Evolutionary conservation across 1,140 invertebrate genomes (phyloP), one percentile per base, ranked within the genome.

Genomic region (Papilio polytes): DNA sequence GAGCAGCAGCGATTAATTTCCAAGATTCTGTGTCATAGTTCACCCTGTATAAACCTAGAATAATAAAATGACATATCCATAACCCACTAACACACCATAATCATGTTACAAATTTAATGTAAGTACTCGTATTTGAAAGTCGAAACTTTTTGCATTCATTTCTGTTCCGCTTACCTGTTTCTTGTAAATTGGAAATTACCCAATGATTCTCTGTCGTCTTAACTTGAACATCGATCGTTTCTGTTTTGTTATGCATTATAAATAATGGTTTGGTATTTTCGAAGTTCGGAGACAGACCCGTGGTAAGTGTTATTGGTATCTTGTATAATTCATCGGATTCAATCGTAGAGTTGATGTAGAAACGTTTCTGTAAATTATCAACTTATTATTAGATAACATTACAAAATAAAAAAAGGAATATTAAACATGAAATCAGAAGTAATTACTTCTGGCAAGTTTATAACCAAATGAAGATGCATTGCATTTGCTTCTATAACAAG

Each of bases 1-100:
- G 87, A 13, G 94, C 92, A 0, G 93, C 63, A 15, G 95, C 94
- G 26, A 97, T 96, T 2, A 95, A 92, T 53, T 96, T 85, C 98
- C 97, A 98, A 7, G 96, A 96, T 9, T 86, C 86, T 0, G 91
- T 88, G 78, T 98, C 97, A 87, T 98, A 98, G 88, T 97, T 97
- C 0, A 98, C 97, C 72, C 98, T 96, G 91, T 98, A 98, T 82
- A 97, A 97, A 31, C 97, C 98, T 96, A 86, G n/a, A n/a, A n/a
- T n/a, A n/a, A n/a, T n/a, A n/a, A n/a, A n/a, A n/a, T n/a, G n/a
- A 36, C 36, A 36, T 36, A 0, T 36, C 0, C 4, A 4, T 36
- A 36, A 36, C 6, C 36, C 36, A 3, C 1, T 2, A 31, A 31
- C 31, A 31, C 31, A 31, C 31, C 31, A 31, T 2, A 31, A 31